Percentiles rank a stretch among this genome's conserved stretches.
Evolutionary conservation across 92 coral and sea anemone species (phyloP).

Genomic region (Ricordea florida): DNA sequence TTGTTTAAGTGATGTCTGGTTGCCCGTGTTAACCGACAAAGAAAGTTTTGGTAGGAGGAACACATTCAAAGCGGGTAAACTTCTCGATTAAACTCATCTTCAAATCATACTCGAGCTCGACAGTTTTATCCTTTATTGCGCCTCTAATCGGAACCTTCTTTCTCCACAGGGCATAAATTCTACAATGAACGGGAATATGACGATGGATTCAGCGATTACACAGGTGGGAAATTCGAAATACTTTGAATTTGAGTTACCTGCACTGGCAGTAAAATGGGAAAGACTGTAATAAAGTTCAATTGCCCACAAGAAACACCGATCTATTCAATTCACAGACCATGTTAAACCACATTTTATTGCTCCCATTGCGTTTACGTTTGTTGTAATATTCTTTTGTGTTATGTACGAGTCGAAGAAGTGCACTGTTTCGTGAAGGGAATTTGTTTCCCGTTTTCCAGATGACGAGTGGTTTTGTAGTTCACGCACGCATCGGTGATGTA

Average conservation of each 20-base stretch:
- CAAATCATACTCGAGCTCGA: neutral
- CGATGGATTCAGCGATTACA: slow-evolving; percentile 34
- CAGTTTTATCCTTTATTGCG: neutral
- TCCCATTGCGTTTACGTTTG: too few species aligned
- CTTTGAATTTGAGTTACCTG: neutral
- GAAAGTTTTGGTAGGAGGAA: slow-evolving; percentile 5
- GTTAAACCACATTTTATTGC: too few species aligned
- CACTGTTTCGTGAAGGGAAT: too few species aligned
- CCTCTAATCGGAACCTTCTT: neutral
- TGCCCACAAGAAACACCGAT: neutral
- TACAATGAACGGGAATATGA: slow-evolving; percentile 33
- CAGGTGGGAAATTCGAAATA: slow-evolving; percentile 21
- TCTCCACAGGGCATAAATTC: slow-evolving; percentile 22
- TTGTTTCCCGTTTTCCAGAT: neutral
- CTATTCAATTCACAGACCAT: neutral
- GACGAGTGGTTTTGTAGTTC: neutral
- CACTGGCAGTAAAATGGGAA: neutral
- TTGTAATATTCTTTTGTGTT: too few species aligned
- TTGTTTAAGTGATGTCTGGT: neutral
- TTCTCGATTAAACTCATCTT: neutral
- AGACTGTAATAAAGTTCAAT: neutral
- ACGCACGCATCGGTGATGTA: slow-evolving; percentile 24
- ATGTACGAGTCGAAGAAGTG: too few species aligned
- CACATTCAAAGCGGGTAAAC: neutral
- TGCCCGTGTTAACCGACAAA: slow-evolving; percentile 5